phyloP scores from a whole-genome alignment of 2,797 vertebrate genomes.

The Pachyuromys duprasi region DNA sequence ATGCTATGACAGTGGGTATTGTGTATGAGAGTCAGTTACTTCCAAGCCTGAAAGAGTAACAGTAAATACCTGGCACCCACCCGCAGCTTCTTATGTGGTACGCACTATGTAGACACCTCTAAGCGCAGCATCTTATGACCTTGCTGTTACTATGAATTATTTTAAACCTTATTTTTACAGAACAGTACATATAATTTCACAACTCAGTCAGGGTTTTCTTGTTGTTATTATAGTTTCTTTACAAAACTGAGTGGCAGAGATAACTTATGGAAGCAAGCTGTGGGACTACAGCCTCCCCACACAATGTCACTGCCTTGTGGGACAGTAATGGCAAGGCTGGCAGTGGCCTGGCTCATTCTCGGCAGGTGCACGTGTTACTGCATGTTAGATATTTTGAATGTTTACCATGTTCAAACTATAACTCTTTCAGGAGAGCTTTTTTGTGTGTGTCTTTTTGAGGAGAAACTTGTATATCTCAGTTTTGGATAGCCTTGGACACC shows the following conservation, averaged over 20 bases:
- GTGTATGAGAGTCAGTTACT: background rate
- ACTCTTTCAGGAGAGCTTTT: background rate
- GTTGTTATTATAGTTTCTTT: background rate
- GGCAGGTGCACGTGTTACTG: background rate
- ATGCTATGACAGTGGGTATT: too few relatives aligned
- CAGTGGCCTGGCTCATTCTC: background rate
- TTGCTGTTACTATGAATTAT: background rate
- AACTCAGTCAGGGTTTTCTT: background rate
- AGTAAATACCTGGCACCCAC: background rate
- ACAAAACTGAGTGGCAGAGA: background rate
- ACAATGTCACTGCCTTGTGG: background rate
- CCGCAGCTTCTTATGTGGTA: background rate
- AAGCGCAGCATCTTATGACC: background rate
- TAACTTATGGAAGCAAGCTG: background rate
- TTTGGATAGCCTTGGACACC: background rate
- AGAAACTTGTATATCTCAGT: background rate
- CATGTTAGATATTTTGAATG: background rate
- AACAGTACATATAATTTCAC: background rate
- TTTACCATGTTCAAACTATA: background rate
- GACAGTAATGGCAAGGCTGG: background rate
- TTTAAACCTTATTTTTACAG: background rate
- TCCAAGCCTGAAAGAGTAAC: background rate
- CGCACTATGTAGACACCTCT: background rate
- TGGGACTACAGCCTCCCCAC: rapidly evolving
- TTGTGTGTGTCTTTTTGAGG: background rate